Evolutionary conservation across 2,113 vertebrate genomes (phyloP).

Genomic region (Ia io): DNA sequence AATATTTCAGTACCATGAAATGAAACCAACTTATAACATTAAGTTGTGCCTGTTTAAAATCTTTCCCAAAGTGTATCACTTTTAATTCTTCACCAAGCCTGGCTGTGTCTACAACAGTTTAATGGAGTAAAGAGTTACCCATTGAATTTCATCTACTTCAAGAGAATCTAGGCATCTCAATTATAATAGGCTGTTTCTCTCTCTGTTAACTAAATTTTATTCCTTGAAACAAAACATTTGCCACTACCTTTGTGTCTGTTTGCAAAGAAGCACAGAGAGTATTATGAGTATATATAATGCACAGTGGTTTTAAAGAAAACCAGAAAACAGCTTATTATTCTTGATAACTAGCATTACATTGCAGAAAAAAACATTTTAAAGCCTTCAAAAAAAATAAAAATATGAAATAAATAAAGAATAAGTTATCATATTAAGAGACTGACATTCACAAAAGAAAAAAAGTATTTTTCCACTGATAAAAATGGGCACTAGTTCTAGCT

Average conservation of each 20-base stretch:
- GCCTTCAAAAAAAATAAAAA: not conserved
- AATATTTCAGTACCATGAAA: constrained; percentile 57
- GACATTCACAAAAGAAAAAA: not conserved
- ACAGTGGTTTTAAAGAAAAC: not conserved
- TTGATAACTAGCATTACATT: not conserved
- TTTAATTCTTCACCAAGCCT: constrained; percentile 34
- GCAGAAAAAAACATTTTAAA: not conserved
- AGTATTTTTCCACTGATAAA: not conserved
- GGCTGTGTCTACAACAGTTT: not conserved
- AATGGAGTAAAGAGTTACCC: constrained; percentile 50
- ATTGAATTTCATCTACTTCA: constrained; percentile 48
- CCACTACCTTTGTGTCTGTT: not conserved
- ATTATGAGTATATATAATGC: not conserved
- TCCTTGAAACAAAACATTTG: constrained; percentile 27
- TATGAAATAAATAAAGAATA: not conserved
- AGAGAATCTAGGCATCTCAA: constrained; percentile 30
- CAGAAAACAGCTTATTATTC: not conserved
- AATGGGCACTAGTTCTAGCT: not conserved
- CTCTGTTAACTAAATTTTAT: constrained; percentile 11
- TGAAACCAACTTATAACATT: constrained; percentile 33
- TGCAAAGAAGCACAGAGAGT: not conserved
- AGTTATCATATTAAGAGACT: not conserved
- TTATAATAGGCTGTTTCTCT: constrained; percentile 5
- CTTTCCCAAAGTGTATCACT: constrained; percentile 34
- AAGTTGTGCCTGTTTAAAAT: constrained; percentile 52